Conservation (phyloP, 1,140 invertebrate genomes). For the Drosophila dunni region DNA sequence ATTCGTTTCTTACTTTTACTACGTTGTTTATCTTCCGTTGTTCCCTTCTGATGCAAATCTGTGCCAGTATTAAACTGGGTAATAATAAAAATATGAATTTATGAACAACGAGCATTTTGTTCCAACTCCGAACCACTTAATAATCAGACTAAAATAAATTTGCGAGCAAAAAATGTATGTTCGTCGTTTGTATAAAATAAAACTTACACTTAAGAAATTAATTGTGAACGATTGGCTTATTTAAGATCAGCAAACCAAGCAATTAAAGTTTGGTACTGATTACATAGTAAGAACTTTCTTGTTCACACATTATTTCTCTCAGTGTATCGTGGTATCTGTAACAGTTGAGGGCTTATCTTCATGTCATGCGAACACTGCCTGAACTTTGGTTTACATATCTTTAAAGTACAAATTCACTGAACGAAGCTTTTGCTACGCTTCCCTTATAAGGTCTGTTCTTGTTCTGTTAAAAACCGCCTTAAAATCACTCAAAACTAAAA, state of each 20-base stretch:
- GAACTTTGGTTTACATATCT: slow-evolving; percentile 30
- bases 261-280: no score
- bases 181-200: background rate
- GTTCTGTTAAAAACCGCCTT: no score
- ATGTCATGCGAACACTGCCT: slow-evolving; percentile 14
- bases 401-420: background rate
- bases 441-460: no score
- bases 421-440: background rate
- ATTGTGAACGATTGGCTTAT: no score
- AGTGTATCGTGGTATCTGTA: slow-evolving; percentile 2
- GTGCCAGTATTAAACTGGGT: background rate
- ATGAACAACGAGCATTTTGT: slow-evolving; percentile 42
- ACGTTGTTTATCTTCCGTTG: background rate
- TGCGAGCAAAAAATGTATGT: slow-evolving; percentile 6
- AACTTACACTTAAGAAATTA: no score
- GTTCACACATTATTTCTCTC: background rate
- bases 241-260: no score
- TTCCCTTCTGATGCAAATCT: slow-evolving; percentile 7
- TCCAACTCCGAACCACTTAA: slow-evolving; percentile 15
- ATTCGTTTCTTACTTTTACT: background rate
- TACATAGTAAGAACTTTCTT: background rate
- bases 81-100: slow-evolving; percentile 42
- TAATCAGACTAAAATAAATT: slow-evolving; percentile 41
- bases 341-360: slow-evolving; percentile 17
- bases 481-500: no score